Base-by-base conservation (phyloP, 2,888 invertebrate genomes). In the Drosophila setosimentum region DNA sequence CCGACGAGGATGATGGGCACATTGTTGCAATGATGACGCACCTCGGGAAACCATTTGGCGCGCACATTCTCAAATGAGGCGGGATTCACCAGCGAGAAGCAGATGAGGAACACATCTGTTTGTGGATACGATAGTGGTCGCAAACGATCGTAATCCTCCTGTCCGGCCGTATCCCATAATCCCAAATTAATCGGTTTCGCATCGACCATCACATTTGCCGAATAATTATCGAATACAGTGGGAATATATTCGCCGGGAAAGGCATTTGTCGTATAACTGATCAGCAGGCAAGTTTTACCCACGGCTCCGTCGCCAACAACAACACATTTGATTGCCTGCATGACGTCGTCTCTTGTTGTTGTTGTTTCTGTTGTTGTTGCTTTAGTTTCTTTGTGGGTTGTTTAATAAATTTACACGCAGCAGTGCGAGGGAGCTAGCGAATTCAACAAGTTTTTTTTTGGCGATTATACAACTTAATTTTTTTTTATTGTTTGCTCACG, bases 291-390 rank as follows among this genome's bases (percentile, higher is more conserved):
- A 50, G 92, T 92, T 77, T 92, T 92, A 82, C 92, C 92, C 57
- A 92, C 92, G 74, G 92, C 92, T 82, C 92, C 92, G 78, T 92
- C 92, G 81, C 92, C 92, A 78, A 92, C 92, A 72, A 92, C 93
- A 73, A 93, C 92, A 80, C 92, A 92, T 74, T 92, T 93, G 80
- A 92, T 92, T 49, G 93, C 92, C 82, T 92, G 92, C 92, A 92
- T 92, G 79, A 71, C 83, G 82, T 76, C 73, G 84, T 74, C 64
- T 74, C 57, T 35, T 66, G 63, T 49, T 70, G 67, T 32, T 60
- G 62, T 57, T 69, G 53, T 54, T 64, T 74, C n/a, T 66, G 63
- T 49, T 70, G 67, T 32, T 60, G 62, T 57, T 69, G 53, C 57
- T 64, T 74, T 73, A 67, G 60, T 73, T 68, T 83, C 68, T 76